These are phyloP conservation scores for Eupithecia insigniata DNA, from an alignment of 2,888 invertebrate genomes.

Conservation along the genomic window DNA sequence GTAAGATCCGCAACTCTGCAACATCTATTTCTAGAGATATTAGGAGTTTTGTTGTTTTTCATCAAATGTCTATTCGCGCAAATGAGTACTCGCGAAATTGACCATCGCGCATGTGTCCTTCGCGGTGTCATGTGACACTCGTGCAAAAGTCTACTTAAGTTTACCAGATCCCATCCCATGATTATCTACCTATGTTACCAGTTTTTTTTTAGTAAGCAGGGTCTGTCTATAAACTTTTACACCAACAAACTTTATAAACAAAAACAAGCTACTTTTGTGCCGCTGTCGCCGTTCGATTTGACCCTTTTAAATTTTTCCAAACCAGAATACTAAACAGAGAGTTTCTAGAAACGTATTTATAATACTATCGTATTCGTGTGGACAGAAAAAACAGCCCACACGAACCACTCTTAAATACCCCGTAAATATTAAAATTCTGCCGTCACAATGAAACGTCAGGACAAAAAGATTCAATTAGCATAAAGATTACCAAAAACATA, in stretches of 20 bases:
- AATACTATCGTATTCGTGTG: background rate
- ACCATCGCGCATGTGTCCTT: no score
- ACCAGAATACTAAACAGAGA: background rate
- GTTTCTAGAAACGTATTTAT: background rate
- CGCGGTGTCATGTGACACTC: no score
- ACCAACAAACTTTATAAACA: no score
- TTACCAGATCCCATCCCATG: no score
- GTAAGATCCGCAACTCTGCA: background rate
- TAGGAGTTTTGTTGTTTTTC: background rate
- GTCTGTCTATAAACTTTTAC: no score
- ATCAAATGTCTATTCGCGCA: background rate
- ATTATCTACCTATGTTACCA: no score
- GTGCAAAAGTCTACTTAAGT: no score
- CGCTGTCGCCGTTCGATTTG: no score
- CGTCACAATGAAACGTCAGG: slow-evolving; percentile 26
- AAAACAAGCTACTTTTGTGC: no score
- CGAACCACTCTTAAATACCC: background rate
- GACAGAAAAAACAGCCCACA: background rate
- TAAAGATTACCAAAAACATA: slow-evolving; percentile 41
- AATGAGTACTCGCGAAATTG: no score
- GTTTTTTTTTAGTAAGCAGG: no score
- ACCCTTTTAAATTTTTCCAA: no score
- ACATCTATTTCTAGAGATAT: background rate
- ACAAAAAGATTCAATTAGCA: slow-evolving; percentile 42
- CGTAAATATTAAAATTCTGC: slow-evolving; percentile 31